Evolutionary conservation across 2,113 vertebrate genomes (phyloP), one percentile per base, ranked within the genome.

Genomic region (Craseonycteris thonglongyai): DNA sequence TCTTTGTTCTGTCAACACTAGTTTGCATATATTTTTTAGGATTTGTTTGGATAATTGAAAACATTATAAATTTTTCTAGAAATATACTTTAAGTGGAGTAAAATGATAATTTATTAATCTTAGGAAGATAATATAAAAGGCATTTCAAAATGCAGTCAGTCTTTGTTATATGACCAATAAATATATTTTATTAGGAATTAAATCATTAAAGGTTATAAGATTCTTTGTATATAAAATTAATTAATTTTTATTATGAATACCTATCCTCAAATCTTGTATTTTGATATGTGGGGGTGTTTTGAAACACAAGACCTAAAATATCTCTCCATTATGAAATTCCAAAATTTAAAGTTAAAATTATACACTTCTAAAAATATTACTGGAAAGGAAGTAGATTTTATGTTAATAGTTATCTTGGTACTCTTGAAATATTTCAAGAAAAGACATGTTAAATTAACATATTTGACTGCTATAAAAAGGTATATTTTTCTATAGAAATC

Each of bases 241-340:
- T 59, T 35, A n/a, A n/a, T n/a, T 74, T 96, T 80, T 82, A 83
- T 75, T 95, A 63, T 83, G 72, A 88, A 90, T 87, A 91, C 21
- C 71, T n/a, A 0, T 93, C 86, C 61, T 90, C 9, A 1, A 58
- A 51, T 63, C 91, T 81, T 68, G 9, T 19, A n/a, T 30, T 26
- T 80, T 15, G 33, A 65, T n/a, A n/a, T 0, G 9, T 89, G 19
- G 65, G n/a, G 4, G 3, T 4, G 61, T 79, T 96, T 93, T 88
- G 19, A 92, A 94, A 80, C 49, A 35, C 5, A 59, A 78, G 21
- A 6, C 6, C 30, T 88, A 49, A 88, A 92, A 9, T 80, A 49
- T 81, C 14, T 83, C 42, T 63, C 54, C 35, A 82, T 90, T 61
- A 61, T 88, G 45, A 93, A 80, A 66, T 33, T 28, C 47, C 84